Conservation (phyloP, 2,113 vertebrate species). For the Callipepla californica region DNA sequence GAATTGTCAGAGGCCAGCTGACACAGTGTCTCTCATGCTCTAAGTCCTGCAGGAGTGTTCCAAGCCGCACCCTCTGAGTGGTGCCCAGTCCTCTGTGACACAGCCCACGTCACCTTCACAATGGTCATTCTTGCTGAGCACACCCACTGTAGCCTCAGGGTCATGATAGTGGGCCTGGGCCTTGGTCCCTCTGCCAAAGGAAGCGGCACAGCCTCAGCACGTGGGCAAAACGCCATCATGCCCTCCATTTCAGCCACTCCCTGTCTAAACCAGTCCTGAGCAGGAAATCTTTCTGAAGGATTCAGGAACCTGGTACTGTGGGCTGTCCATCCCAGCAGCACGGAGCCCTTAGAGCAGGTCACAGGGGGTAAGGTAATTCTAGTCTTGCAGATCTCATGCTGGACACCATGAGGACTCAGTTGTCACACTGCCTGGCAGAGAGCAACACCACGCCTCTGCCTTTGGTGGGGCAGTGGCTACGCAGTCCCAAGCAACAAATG, state of each 20-base stretch:
- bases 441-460: not conserved
- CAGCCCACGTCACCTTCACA: fast-evolving
- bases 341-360: not conserved
- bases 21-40: fast-evolving
- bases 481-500: not conserved
- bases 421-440: not conserved
- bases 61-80: not conserved
- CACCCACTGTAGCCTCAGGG: not conserved
- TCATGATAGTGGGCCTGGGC: not conserved
- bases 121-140: not conserved
- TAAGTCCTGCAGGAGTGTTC: not conserved
- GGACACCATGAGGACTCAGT: not conserved
- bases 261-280: not conserved
- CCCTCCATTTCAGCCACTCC: not conserved
- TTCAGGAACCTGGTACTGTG: not conserved
- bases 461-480: not conserved
- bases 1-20: not conserved
- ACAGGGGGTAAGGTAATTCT: not conserved
- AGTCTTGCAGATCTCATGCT: no score
- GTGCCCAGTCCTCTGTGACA: not conserved
- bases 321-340: not conserved
- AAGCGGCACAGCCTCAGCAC: not conserved
- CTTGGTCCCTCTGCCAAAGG: not conserved
- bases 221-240: not conserved
- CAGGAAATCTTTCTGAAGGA: not conserved